Evolutionary conservation across 2,888 invertebrate species (phyloP), one percentile per base, ranked within the genome.

Genomic region (Allacma fusca): DNA sequence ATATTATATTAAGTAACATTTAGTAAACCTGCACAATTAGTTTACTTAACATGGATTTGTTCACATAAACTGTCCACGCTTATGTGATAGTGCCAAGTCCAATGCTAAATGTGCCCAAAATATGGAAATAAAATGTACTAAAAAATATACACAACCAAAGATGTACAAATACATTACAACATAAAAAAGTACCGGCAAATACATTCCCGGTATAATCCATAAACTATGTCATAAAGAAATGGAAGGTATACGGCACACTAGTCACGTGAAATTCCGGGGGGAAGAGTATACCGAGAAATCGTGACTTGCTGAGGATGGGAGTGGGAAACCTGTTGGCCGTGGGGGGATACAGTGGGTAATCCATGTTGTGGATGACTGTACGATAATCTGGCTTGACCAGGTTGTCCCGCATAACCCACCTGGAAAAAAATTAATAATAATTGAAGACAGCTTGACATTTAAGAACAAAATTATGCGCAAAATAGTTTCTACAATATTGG

Each of bases 251-350:
- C 1, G 4, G 50, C 4, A 13, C 2, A 50, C 26, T 76, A 74
- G 57, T 82, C 82, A 57, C 82, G 70, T 12, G 79, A 75, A 72
- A 81, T 79, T 73, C 80, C 81, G n/a, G 80, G 82, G n/a, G 82
- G 82, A 21, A 81, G 59, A 9, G 77, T 65, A 68, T 82, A 82
- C 23, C 82, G 69, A 5, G 80, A 73, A 34, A 81, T 75, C 9
- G 79, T 78, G 23, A 76, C 77, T 68, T 82, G 82, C 43, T 78
- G 79, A 0, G 75, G 78, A 21, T 75, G 77, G n/a, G 68, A 21
- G 69, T 79, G 80, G 26, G 77, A 73, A 67, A 78, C 74, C 59
- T 70, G 75, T 29, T 78, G 62, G 62, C 34, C 57, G 57, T 70
- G 73, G 0, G 77, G 67, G 21, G 77, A 65, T 23, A 77, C 65